phyloP scores from a whole-genome alignment of 2,797 vertebrate genomes.

The Arnoldichthys spilopterus region DNA sequence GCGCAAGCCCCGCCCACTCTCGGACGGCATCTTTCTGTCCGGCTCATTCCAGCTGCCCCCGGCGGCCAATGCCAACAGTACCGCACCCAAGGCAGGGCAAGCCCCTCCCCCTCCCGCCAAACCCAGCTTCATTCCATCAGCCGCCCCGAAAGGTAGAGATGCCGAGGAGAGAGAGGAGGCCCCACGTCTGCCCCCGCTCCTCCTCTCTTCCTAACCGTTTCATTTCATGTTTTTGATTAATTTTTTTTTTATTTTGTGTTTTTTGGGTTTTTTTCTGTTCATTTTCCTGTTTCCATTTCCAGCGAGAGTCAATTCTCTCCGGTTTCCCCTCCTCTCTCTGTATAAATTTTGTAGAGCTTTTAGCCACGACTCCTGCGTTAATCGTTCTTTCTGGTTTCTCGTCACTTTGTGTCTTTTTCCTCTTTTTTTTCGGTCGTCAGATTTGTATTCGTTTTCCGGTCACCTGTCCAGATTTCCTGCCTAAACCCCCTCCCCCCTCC shows the following conservation, averaged over 20 bases:
- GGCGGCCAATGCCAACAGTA: constrained; percentile 95
- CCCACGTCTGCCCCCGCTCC: constrained; percentile 43
- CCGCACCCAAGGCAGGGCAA: constrained; percentile 78
- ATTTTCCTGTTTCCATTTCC: constrained; percentile 57
- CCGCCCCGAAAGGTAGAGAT: constrained; percentile 88
- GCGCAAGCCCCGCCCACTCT: constrained; percentile 91
- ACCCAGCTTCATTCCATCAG: constrained; percentile 79
- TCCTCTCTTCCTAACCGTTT: constrained; percentile 61
- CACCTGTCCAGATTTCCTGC: constrained; percentile 50
- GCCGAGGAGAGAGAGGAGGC: constrained; percentile 68
- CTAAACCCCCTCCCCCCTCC: constrained; percentile 46
- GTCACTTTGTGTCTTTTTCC: constrained; percentile 13
- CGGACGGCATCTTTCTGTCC: constrained; percentile 95
- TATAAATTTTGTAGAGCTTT: constrained; percentile 24
- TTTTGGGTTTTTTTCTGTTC: constrained; percentile 50
- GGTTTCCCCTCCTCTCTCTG: constrained; percentile 49
- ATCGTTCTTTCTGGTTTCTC: constrained; percentile 2
- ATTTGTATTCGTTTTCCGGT: constrained; percentile 54
- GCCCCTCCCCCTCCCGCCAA: constrained; percentile 86
- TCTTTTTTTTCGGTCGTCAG: constrained; percentile 51
- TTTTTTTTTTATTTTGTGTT: constrained; percentile 36
- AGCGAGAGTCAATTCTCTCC: constrained; percentile 56
- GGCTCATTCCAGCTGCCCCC: constrained; percentile 88
- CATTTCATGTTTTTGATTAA: constrained; percentile 43
- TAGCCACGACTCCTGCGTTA: constrained; percentile 1